Percentiles rank a stretch among this genome's conserved stretches.
These are phyloP conservation scores for Macropis europaea DNA, from an alignment of 2,888 invertebrate genomes.

Conservation along the genomic window DNA sequence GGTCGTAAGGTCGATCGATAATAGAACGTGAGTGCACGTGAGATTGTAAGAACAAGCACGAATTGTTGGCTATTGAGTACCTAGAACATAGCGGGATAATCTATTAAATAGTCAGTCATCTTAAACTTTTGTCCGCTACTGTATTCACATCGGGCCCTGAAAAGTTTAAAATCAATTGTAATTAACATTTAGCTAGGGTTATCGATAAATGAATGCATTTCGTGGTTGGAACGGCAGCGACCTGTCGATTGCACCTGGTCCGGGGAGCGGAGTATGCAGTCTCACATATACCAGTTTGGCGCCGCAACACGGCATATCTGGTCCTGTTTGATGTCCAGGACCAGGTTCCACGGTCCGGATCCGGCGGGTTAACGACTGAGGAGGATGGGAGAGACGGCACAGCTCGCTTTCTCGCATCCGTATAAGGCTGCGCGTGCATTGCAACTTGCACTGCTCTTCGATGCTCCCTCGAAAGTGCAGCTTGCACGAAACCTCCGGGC, in stretches of 20 bases:
- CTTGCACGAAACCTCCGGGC: constrained; percentile 48
- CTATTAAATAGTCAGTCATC: too few relatives aligned
- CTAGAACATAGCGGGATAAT: too few relatives aligned
- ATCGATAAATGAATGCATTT: constrained; percentile 34
- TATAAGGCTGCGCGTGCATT: constrained; percentile 59
- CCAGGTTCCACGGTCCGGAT: constrained; percentile 54
- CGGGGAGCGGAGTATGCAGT: constrained; percentile 9
- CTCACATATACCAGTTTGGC: constrained; percentile 41
- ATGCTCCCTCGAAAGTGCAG: constrained; percentile 27
- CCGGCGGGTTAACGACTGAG: constrained; percentile 31
- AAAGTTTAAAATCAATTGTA: too few relatives aligned
- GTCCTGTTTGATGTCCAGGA: constrained; percentile 58
- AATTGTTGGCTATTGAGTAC: too few relatives aligned
- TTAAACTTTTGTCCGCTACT: too few relatives aligned
- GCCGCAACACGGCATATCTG: constrained; percentile 40
- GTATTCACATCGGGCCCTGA: too few relatives aligned
- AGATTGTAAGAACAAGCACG: too few relatives aligned
- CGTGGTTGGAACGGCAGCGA: constrained; percentile 25
- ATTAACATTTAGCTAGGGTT: too few relatives aligned
- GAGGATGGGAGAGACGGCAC: constrained; percentile 8
- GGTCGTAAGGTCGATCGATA: too few relatives aligned
- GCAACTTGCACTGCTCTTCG: constrained; percentile 37
- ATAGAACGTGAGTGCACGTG: too few relatives aligned
- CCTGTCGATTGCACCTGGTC: constrained; percentile 54
- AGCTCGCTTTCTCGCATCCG: constrained; percentile 60